These are phyloP conservation scores for Gerosis bhagava DNA, from an alignment of 2,888 invertebrate species.

Conservation along the genomic window DNA sequence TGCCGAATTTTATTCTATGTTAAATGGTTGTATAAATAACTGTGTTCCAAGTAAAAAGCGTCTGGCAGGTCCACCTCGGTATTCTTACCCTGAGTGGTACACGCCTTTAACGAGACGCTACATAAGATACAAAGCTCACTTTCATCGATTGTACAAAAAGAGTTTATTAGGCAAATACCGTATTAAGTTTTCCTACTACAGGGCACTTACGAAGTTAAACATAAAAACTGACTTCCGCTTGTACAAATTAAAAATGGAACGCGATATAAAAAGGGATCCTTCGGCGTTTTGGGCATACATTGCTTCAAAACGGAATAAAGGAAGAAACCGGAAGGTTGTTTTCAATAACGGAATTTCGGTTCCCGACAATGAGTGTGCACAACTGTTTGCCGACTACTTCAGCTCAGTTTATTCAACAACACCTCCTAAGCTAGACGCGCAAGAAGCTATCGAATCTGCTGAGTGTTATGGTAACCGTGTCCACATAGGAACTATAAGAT, in stretches of 20 bases:
- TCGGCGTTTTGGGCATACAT: too few relatives aligned
- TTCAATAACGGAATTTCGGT: too few relatives aligned
- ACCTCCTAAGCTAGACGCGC: too few relatives aligned
- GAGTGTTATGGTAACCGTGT: too few relatives aligned
- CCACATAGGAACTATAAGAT: too few relatives aligned
- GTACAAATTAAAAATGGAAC: background rate
- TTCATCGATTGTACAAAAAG: background rate
- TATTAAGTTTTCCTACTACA: background rate
- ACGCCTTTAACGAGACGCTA: background rate
- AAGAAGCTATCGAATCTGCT: too few relatives aligned
- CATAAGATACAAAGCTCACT: background rate
- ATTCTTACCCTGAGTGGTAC: conserved; percentile 2
- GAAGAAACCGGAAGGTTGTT: too few relatives aligned
- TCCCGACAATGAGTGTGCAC: background rate
- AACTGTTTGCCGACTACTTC: background rate
- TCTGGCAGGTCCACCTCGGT: background rate
- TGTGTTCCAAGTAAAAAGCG: conserved; percentile 2
- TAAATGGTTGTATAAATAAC: conserved; percentile 5
- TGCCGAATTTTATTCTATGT: background rate
- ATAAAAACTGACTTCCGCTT: conserved; percentile 5
- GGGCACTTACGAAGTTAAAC: conserved; percentile 4
- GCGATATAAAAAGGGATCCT: too few relatives aligned
- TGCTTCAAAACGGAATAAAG: too few relatives aligned
- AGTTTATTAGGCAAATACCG: too few relatives aligned
- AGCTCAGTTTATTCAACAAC: background rate